Percentiles rank a stretch among this genome's conserved stretches.
These are phyloP conservation scores for Notarius lentiginosus DNA, from an alignment of 2,113 vertebrate species.

Conservation along the genomic window DNA sequence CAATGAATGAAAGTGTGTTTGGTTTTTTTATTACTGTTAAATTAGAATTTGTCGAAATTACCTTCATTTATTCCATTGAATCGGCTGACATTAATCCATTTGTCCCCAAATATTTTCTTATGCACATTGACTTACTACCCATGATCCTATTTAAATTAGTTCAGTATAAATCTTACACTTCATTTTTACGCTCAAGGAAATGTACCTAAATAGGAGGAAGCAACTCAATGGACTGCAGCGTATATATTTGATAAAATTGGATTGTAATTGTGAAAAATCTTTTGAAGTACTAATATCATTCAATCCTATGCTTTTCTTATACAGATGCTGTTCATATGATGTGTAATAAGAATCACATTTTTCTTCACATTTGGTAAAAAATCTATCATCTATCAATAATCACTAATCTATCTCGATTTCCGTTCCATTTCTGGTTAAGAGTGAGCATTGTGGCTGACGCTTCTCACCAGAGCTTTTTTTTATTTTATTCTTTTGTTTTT, in stretches of 20 bases:
- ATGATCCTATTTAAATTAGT: background rate
- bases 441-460: too few species aligned
- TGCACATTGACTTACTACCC: background rate
- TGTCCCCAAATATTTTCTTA: constrained; percentile 2
- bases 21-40: constrained; percentile 25
- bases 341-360: background rate
- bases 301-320: background rate
- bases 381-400: background rate
- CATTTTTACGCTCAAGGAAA: background rate
- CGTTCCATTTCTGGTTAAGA: too few species aligned
- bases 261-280: background rate
- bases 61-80: constrained; percentile 25
- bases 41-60: constrained; percentile 31
- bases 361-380: background rate
- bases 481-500: too few species aligned
- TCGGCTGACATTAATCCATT: constrained; percentile 38
- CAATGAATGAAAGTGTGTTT: constrained; percentile 26
- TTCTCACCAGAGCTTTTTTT: too few species aligned
- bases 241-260: background rate
- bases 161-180: background rate
- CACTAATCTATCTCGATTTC: too few species aligned
- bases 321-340: background rate
- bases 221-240: background rate
- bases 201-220: too few species aligned
- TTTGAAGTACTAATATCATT: background rate